Evolutionary conservation across 2,888 invertebrate genomes (phyloP), one percentile per base, ranked within the genome.

Genomic region (Fissipunctia ypsillon): DNA sequence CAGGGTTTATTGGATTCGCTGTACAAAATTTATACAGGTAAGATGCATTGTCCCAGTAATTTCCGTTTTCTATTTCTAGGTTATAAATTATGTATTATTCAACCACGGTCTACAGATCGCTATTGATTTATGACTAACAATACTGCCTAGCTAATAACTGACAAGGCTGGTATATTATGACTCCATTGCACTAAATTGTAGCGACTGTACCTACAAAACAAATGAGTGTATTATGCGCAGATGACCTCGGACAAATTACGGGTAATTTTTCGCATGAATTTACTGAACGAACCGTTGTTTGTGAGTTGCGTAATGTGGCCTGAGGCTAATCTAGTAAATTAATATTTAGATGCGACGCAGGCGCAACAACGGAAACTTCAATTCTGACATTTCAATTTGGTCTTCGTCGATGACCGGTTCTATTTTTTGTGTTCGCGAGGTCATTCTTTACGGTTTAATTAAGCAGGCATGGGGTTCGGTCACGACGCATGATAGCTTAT

Each of bases 1-100:
- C 96, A 96, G 91, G 96, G 96, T 89, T 91, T 96, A 84, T 88
- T 96, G 91, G 96, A 95, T 72, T 96, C 96, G 73, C 92, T 96
- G 73, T 94, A 93, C 91, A 95, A 91, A 90, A 96, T 96, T 88
- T 96, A 96, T 85, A 86, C 95, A 95, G 96, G 96, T 96, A 88
- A 94, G 93, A 69, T 70, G 63, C 31, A 74, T 61, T 59, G 63
- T 52, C 10, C 16, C 43, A 57, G 43, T 54, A 19, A 59, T 68
- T 57, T 76, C 48, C 48, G 28, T 63, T 84, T 77, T 56, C 69
- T 68, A 66, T 72, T 73, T 61, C 61, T 59, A 61, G 28, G 31
- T 60, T 50, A 50, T 64, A 69, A 80, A 76, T 75, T 75, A 66
- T 65, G 56, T 56, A 66, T 77, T 75, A 60, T 72, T 80, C 52